Percentiles rank a stretch among this genome's conserved stretches.
Evolutionary conservation across 2,113 vertebrate species (phyloP).

Genomic region (Bettongia penicillata): DNA sequence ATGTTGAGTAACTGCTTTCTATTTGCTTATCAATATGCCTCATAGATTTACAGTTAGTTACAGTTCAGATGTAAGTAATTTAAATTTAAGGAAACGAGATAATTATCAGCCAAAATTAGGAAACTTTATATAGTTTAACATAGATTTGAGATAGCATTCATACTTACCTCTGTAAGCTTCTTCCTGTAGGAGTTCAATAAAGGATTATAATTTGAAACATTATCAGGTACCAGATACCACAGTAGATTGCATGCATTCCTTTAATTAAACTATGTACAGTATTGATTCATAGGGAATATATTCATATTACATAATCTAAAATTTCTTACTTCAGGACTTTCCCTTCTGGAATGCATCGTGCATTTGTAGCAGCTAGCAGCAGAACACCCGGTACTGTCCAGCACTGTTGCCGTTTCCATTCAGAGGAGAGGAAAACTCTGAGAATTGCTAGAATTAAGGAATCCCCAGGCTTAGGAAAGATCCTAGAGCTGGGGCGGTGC

Average conservation of each 20-base stretch:
- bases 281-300: too few relatives aligned
- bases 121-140: slow-evolving; percentile 34
- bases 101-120: slow-evolving; percentile 39
- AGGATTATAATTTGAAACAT: not conserved
- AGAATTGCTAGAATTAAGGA: not conserved
- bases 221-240: not conserved
- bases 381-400: not conserved
- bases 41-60: not conserved
- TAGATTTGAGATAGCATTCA: not conserved
- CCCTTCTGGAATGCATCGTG: not conserved
- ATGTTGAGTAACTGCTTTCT: not conserved
- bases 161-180: slow-evolving; percentile 37
- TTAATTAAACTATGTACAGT: too few relatives aligned
- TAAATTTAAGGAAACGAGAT: slow-evolving; percentile 36
- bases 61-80: slow-evolving; percentile 35
- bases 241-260: not conserved
- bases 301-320: too few relatives aligned
- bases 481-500: too few relatives aligned
- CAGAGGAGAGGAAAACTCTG: slow-evolving; percentile 7
- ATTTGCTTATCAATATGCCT: slow-evolving; percentile 41
- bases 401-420: not conserved
- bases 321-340: too few relatives aligned
- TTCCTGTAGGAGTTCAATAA: slow-evolving; percentile 20
- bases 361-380: slow-evolving; percentile 4
- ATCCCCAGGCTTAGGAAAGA: not conserved